Evolutionary conservation across 37 sponge, comb jelly and placozoan genomes (phyloP), one percentile per base, ranked within the genome.

Genomic region (Aphrocallistes beatrix): DNA sequence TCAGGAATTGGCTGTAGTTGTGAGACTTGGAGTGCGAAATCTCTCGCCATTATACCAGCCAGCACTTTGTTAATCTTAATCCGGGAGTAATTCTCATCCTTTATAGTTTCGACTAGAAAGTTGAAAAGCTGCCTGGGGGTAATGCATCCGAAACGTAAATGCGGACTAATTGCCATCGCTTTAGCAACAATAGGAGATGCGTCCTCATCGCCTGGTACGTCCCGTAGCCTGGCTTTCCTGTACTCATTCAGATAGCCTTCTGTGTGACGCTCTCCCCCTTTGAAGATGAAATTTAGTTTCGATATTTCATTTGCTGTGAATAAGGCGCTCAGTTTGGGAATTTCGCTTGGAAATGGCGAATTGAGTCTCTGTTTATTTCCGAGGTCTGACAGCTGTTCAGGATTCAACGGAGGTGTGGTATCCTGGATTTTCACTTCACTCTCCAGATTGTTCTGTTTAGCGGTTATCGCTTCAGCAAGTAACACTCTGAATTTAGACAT

Each of bases 61-160:
- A 60, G 3, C 3, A 28, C 75, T 19, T 3, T 8, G 75, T 60
- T 28, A 60, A 60, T 60, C 25, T 60, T 60, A 3, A 19, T 13
- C 34, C 75, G 10, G 25, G 17, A 60, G 34, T 60, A 60, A 13
- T 3, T 13, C 6, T 19, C 6, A 30, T 60, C 34, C 8, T 13
- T 60, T 25, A 60, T 13, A 25, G 34, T 32, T 3, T 13, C 21
- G 1, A 60, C 75, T 3, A 60, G 34, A 13, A 60, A 60, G 6
- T 60, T 19, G 88, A 88, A 95, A 25, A 95, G 75, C 86, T 86
- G 89, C 36, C 96, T 89, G 6, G 88, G 86, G 36, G 93, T 92
- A 38, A 95, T 90, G 37, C 92, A 91, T 0, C 96, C 96, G 86
- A 92, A 92, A 8, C 91, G 88, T 34, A 95, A 32, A 85, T 95